Percentiles rank a stretch among this genome's conserved stretches.
Evolutionary conservation across 2,797 vertebrate species (phyloP).

Genomic region (Heteromormyrus szaboi): DNA sequence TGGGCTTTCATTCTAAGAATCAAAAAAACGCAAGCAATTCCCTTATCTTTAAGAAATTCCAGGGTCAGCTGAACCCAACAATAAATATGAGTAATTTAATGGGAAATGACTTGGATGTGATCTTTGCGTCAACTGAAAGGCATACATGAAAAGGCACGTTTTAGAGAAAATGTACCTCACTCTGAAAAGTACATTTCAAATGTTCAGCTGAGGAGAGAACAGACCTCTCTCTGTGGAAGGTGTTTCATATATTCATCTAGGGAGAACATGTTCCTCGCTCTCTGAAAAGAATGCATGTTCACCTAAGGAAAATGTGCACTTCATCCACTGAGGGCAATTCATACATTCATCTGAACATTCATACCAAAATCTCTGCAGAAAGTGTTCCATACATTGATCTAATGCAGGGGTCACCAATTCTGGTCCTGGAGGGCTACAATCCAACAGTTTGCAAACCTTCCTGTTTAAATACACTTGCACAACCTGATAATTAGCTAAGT

Average conservation of each 20-base stretch:
- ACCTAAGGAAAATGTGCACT: neutral
- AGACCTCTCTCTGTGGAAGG: neutral
- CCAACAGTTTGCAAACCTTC: neutral
- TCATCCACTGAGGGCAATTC: neutral
- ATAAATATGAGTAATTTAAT: neutral
- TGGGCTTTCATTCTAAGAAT: neutral
- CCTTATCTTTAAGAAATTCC: neutral
- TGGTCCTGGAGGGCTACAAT: neutral
- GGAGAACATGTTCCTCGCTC: neutral
- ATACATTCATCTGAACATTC: neutral
- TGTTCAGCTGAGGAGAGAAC: neutral
- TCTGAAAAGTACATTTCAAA: neutral
- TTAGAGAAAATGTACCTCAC: neutral
- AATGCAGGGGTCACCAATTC: neutral
- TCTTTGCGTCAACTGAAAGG: neutral
- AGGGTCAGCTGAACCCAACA: neutral
- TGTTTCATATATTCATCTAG: neutral
- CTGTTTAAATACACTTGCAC: neutral
- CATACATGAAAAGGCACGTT: neutral
- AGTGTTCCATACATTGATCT: neutral
- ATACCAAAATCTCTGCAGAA: neutral
- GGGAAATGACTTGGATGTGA: neutral
- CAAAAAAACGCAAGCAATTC: neutral
- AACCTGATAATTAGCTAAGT: neutral
- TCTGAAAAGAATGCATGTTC: neutral